Percentiles rank a stretch among this genome's conserved stretches.
phyloP scores from a whole-genome alignment of 2,113 vertebrate species.

The Bubo bubo region DNA sequence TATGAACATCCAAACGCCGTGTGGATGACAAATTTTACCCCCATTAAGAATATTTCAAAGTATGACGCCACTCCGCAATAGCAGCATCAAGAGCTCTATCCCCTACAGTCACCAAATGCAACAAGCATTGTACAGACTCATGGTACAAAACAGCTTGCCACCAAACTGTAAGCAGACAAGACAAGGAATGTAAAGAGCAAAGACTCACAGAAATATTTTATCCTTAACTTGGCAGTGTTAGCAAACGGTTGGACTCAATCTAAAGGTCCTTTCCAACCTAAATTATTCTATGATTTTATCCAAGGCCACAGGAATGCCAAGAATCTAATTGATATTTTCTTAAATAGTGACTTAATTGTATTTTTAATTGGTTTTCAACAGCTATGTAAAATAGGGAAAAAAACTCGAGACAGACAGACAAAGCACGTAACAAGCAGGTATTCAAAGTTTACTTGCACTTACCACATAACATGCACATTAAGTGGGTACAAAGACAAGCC shows the following conservation, averaged over 20 bases:
- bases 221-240: neutral
- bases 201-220: neutral
- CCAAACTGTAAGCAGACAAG: neutral
- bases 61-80: fast-evolving
- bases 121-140: fast-evolving
- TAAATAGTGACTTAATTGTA: neutral
- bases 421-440: neutral
- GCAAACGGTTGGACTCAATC: neutral
- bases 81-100: neutral
- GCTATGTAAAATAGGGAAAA: neutral
- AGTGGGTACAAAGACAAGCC: neutral
- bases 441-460: neutral
- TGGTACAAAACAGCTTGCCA: neutral
- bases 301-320: neutral
- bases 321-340: neutral
- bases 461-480: neutral
- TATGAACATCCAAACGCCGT: neutral
- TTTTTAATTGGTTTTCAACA: neutral
- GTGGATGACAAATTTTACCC: neutral
- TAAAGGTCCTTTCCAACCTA: neutral
- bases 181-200: neutral
- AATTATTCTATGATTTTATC: neutral
- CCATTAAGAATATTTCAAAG: neutral
- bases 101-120: fast-evolving
- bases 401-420: neutral